A percentile compares a stretch with the other conserved stretches of the same genome.
These are phyloP conservation scores for Oscarella lobularis DNA, from an alignment of 37 sponge, comb jelly and placozoan species.

Conservation along the genomic window DNA sequence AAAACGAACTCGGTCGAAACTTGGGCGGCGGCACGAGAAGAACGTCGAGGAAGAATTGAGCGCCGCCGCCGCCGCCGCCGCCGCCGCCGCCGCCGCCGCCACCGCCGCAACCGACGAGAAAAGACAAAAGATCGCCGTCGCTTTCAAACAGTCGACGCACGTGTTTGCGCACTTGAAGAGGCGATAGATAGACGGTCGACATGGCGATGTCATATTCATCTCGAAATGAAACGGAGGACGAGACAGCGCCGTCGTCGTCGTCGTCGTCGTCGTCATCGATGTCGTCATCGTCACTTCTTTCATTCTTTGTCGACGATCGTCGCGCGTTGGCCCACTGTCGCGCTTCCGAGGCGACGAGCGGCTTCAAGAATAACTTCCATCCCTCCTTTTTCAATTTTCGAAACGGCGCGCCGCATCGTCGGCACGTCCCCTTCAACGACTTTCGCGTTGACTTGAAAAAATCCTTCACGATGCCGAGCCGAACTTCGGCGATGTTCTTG, in stretches of 20 bases:
- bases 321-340: slow-evolving; percentile 22
- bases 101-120: slow-evolving; percentile 23
- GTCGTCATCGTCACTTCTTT: neutral
- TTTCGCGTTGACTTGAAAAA: slow-evolving; percentile 39
- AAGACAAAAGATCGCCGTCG: slow-evolving; percentile 30
- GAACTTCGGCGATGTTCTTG: slow-evolving; percentile 36
- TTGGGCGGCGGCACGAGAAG: slow-evolving; percentile 78
- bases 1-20: slow-evolving; percentile 54
- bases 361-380: slow-evolving; percentile 41
- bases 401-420: slow-evolving; percentile 65
- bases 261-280: slow-evolving; percentile 11
- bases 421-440: slow-evolving; percentile 23
- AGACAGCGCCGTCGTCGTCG: neutral
- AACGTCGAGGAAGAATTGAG: slow-evolving; percentile 57
- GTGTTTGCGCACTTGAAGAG: slow-evolving; percentile 60
- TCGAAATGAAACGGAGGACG: neutral
- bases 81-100: neutral
- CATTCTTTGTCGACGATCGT: neutral
- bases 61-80: slow-evolving; percentile 1
- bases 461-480: slow-evolving; percentile 16
- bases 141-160: slow-evolving; percentile 37
- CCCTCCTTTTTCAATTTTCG: slow-evolving; percentile 49
- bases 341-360: slow-evolving; percentile 39
- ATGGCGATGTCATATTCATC: neutral
- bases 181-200: slow-evolving; percentile 37